Evolutionary conservation across 2,888 invertebrate species (phyloP).

Genomic region (Tipula lateralis): DNA sequence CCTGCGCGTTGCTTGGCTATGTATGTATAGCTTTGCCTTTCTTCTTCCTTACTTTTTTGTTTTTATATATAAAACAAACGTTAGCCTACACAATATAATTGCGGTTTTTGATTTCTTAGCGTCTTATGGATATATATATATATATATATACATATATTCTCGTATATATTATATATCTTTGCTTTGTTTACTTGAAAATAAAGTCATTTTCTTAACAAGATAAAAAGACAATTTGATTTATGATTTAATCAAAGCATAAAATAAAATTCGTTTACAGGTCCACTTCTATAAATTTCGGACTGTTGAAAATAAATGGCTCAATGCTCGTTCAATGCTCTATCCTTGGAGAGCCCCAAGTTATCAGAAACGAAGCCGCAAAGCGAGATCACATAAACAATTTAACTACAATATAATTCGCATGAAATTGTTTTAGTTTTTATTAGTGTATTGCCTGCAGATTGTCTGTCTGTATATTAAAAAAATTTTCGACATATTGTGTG

Average conservation of each 20-base stretch:
- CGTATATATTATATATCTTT: too few relatives aligned
- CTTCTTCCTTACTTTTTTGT: neutral
- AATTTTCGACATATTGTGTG: too few relatives aligned
- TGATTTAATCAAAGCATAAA: neutral
- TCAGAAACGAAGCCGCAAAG: too few relatives aligned
- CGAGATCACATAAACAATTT: too few relatives aligned
- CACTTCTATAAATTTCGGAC: neutral
- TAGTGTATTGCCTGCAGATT: too few relatives aligned
- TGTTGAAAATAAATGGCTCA: neutral
- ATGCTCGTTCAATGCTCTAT: too few relatives aligned
- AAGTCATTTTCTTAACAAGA: conserved; percentile 24
- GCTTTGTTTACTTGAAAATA: conserved; percentile 19
- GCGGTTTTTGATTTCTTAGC: neutral
- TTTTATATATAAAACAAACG: neutral
- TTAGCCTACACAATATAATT: neutral
- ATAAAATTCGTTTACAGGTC: neutral
- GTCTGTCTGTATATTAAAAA: too few relatives aligned
- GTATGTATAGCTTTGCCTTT: neutral
- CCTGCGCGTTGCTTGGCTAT: neutral
- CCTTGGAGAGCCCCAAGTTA: too few relatives aligned
- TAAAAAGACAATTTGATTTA: neutral
- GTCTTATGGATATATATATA: neutral
- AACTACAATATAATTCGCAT: too few relatives aligned
- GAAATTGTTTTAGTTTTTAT: too few relatives aligned
- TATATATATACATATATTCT: too few relatives aligned